Base-by-base conservation (phyloP, 2,888 invertebrate species). In the Diploptera punctata region DNA sequence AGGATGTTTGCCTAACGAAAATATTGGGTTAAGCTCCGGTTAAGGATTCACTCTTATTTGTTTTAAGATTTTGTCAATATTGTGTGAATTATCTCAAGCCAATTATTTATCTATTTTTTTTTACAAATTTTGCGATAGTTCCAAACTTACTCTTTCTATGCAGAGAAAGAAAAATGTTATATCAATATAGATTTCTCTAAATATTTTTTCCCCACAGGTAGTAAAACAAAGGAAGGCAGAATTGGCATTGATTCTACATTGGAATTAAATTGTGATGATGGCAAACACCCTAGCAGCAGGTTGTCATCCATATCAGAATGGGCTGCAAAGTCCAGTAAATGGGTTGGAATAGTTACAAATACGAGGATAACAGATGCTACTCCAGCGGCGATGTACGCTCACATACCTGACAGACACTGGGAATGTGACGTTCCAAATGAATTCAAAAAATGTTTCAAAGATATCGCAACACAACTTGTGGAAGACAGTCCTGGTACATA, bases 381-480 rank as follows among this genome's bases (percentile, higher is more conserved):
- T 13, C 10, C 18, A 13, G 47, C 47, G 3, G 47, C 47, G 3
- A 10, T 47, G n/a, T 47, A 47, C n/a, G 47, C 47, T n/a, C 7
- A 47, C 7, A n/a, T n/a, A 7, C 47, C n/a, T 3, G n/a, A 47
- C 18, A 3, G 9, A 47, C 7, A n/a, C n/a, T 47, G 47, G 47
- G 9, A 47, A n/a, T 47, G 47, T n/a, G n/a, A n/a, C n/a, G 47
- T 57, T 9, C 67, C 67, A n/a, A 33, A 1, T 2, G 26, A 44
- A 19, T 33, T 44, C 21, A 5, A 26, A 16, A 21, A 19, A 9
- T 67, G 67, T 5, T 24, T 24, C 67, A 67, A 67, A 76, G 90
- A 91, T 77, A 89, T 91, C 70, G 89, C 88, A 0, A 81, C 87
- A 0, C 91, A 91, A 77, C 81, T 91, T 67, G 82, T 67, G 1